These are phyloP conservation scores for Numenius phaeopus DNA, from an alignment of 2,797 vertebrate species.

Conservation along the genomic window DNA sequence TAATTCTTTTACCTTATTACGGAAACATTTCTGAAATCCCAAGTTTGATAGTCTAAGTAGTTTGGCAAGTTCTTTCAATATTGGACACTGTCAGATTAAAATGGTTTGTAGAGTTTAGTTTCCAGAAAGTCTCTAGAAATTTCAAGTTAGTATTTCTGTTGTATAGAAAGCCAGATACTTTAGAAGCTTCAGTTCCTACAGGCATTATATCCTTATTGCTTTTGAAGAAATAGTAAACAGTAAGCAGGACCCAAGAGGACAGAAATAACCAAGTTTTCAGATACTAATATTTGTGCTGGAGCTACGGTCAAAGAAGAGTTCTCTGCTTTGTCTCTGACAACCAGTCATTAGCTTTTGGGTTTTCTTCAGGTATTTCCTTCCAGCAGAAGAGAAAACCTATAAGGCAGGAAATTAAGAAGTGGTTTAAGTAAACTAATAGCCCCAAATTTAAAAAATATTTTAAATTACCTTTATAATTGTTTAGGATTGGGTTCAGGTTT, in stretches of 20 bases:
- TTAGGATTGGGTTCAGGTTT: neutral
- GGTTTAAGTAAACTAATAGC: neutral
- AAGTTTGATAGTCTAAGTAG: neutral
- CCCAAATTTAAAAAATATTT: neutral
- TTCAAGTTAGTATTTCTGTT: neutral
- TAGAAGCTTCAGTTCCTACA: neutral
- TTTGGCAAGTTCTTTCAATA: neutral
- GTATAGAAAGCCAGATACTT: neutral
- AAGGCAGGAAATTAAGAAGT: neutral
- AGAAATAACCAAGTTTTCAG: neutral
- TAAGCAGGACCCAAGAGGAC: neutral
- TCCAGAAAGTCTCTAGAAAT: neutral
- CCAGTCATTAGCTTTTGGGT: neutral
- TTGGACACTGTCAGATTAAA: neutral
- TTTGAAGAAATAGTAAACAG: neutral
- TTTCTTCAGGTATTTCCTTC: neutral
- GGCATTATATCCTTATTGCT: neutral
- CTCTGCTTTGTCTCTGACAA: neutral
- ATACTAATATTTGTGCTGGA: neutral
- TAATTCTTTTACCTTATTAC: conserved; percentile 26
- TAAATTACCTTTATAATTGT: neutral
- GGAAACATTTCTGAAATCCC: neutral
- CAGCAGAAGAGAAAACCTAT: neutral
- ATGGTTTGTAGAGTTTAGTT: neutral
- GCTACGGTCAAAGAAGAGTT: neutral